These are phyloP conservation scores for Coelopa pilipes DNA, from an alignment of 2,888 invertebrate species.

Conservation along the genomic window DNA sequence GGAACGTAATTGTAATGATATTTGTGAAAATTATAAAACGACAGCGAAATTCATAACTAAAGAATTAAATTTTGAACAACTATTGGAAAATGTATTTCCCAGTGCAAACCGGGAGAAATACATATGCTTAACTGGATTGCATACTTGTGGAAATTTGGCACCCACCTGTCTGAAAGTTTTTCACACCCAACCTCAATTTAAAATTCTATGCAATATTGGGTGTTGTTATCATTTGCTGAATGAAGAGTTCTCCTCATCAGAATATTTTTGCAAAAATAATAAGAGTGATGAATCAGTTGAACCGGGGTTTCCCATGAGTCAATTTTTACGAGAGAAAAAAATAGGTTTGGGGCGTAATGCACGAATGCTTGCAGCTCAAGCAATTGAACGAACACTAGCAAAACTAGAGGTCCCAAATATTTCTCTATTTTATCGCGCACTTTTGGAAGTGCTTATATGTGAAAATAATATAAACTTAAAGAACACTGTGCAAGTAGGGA, in stretches of 20 bases:
- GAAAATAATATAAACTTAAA: constrained; percentile 64
- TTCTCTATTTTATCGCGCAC: constrained; percentile 79
- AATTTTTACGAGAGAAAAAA: constrained; percentile 69
- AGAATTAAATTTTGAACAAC: constrained; percentile 69
- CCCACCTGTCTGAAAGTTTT: constrained; percentile 79
- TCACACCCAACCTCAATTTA: constrained; percentile 68
- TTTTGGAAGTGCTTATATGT: constrained; percentile 75
- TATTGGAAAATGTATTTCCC: constrained; percentile 70
- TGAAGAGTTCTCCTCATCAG: constrained; percentile 68
- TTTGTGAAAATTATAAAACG: constrained; percentile 70
- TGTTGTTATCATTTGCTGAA: constrained; percentile 89
- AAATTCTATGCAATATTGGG: constrained; percentile 81
- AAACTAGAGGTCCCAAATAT: constrained; percentile 71
- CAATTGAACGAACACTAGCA: constrained; percentile 75
- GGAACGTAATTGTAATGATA: neutral
- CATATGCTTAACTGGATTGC: constrained; percentile 79
- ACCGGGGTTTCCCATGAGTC: constrained; percentile 77
- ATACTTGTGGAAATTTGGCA: constrained; percentile 89
- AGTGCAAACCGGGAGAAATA: constrained; percentile 55
- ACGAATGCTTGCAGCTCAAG: constrained; percentile 87
- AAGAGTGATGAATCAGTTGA: constrained; percentile 54
- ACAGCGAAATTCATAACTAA: constrained; percentile 72
- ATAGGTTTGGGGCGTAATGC: constrained; percentile 77
- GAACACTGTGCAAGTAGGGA: constrained; percentile 71
- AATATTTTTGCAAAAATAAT: constrained; percentile 60